Base-by-base conservation (phyloP, 2,797 vertebrate genomes). In the Martes flavigula region DNA sequence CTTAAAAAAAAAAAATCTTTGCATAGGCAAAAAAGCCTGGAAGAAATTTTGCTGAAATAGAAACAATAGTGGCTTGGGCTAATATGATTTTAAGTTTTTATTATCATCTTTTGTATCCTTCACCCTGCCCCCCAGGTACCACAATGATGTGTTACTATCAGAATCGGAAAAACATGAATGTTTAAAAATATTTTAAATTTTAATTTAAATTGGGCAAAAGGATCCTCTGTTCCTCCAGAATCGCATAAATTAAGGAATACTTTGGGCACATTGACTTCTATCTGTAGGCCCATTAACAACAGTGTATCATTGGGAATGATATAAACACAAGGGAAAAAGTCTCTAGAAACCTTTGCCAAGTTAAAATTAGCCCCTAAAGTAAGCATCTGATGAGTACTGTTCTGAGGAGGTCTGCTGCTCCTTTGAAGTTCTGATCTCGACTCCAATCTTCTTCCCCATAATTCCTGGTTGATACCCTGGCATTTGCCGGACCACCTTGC, bases 171-270 rank as follows among this genome's bases (percentile, higher is more conserved):
- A 64, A 90, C 1, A 7, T 15, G 48, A 64, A 32, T 40, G 7
- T 68, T 95, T 51, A 15, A n/a, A 90, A 90, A 84, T 87, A 72
- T 35, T 40, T 90, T 73, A 48, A 91, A 72, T 64, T 86, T 72
- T 27, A 84, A 81, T 60, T 91, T 91, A 43, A 73, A 77, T 68
- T 91, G n/a, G 27, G 64, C 30, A 90, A 35, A 94, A 81, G 9
- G 4, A 38, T 35, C 23, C 38, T 87, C 43, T 86, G 35, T 85
- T 72, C 93, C 27, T 46, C 85, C 60, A 73, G 38, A 92, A 72
- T n/a, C 46, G 66, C 21, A 7, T 38, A 82, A 1, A 3, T 51
- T 64, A 54, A 91, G 60, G 51, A 38, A 85, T 56, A 18, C 43
- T 78, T 27, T 40, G 27, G 43, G 58, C 56, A 21, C 77, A 38